These are phyloP conservation scores for Pantala flavescens DNA, from an alignment of 1,140 invertebrate species.

Conservation along the genomic window DNA sequence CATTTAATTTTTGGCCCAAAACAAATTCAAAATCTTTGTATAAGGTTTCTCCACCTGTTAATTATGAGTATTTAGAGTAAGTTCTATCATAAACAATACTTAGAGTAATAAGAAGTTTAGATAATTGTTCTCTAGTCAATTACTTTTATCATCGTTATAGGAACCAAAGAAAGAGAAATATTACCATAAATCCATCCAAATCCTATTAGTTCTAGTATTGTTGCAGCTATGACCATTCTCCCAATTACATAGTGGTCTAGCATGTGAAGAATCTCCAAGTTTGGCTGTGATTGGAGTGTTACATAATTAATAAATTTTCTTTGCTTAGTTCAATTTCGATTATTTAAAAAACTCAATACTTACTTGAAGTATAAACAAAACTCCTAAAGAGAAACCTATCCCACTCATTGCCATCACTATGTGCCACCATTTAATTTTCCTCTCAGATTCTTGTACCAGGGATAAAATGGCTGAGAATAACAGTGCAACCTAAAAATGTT, in stretches of 20 bases:
- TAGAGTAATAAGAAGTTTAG: too few relatives aligned
- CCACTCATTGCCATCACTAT: slow-evolving; percentile 28
- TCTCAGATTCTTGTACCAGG: slow-evolving; percentile 27
- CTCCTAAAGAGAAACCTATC: slow-evolving; percentile 32
- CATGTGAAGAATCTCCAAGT: slow-evolving; percentile 34
- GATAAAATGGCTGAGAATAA: slow-evolving; percentile 38
- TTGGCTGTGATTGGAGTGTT: slow-evolving; percentile 21
- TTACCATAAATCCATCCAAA: slow-evolving; percentile 41
- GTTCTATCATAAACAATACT: too few relatives aligned
- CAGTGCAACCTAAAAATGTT: slow-evolving; percentile 34
- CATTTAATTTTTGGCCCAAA: slow-evolving; percentile 36
- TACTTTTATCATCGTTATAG: too few relatives aligned
- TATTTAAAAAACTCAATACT: slow-evolving; percentile 17
- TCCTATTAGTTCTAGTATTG: slow-evolving; percentile 37
- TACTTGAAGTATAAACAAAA: slow-evolving; percentile 28
- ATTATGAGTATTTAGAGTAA: background rate
- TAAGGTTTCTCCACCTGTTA: slow-evolving; percentile 34
- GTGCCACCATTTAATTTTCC: slow-evolving; percentile 35
- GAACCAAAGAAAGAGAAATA: too few relatives aligned
- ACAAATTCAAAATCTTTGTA: slow-evolving; percentile 44
- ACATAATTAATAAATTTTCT: background rate
- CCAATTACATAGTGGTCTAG: slow-evolving; percentile 42
- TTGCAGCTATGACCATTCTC: slow-evolving; percentile 35
- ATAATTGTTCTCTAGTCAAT: too few relatives aligned
- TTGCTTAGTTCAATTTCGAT: background rate